These are phyloP conservation scores for Trissolcus basalis DNA, from an alignment of 1,140 invertebrate genomes.

Conservation along the genomic window DNA sequence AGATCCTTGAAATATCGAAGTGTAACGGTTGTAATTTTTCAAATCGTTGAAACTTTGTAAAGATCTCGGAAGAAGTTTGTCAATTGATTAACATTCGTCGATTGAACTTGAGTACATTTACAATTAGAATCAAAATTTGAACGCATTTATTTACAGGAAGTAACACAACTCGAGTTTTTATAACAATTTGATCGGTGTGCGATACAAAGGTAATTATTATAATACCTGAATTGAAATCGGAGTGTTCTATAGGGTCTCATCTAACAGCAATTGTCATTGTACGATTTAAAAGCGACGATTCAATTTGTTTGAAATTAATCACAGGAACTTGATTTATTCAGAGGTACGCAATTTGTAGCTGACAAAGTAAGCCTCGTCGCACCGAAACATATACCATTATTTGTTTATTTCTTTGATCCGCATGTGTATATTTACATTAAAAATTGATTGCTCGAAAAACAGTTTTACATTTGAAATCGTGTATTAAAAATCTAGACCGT, in stretches of 20 bases:
- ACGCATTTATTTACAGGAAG: conserved; percentile 6
- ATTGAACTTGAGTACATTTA: conserved; percentile 1
- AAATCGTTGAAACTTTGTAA: not conserved
- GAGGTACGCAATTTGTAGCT: not conserved
- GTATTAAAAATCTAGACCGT: conserved; percentile 18
- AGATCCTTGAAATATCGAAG: conserved; percentile 5
- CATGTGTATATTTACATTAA: conserved; percentile 24
- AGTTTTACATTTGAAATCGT: conserved; percentile 1
- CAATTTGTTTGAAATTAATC: conserved; percentile 5
- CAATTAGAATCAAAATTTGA: conserved; percentile 2
- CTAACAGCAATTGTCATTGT: conserved; percentile 9
- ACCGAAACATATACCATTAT: not conserved
- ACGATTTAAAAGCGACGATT: conserved; percentile 39
- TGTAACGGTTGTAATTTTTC: conserved; percentile 4
- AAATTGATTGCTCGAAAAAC: conserved; percentile 15
- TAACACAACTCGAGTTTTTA: not conserved
- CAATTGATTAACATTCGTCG: not conserved
- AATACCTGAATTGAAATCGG: too few relatives aligned
- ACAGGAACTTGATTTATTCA: conserved; percentile 7
- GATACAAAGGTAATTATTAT: too few relatives aligned
- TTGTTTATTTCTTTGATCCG: not conserved
- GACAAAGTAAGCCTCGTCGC: conserved; percentile 7
- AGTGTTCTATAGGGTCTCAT: not conserved
- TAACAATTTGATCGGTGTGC: too few relatives aligned
- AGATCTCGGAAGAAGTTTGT: conserved; percentile 21